These are phyloP conservation scores for Helicoverpa zea DNA, from an alignment of 1,140 invertebrate species.

Conservation along the genomic window DNA sequence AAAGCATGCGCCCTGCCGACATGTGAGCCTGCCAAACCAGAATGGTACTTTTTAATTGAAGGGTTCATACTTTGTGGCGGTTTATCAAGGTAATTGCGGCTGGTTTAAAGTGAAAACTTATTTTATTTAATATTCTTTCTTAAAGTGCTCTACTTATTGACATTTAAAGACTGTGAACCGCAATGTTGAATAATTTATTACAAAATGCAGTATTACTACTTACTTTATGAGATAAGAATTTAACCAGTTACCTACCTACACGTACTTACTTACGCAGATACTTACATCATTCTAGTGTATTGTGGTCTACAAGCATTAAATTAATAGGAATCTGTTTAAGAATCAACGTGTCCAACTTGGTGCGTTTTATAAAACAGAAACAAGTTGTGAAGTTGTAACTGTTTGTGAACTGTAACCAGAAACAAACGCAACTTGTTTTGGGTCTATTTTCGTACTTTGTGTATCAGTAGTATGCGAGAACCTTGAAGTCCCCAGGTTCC, in stretches of 20 bases:
- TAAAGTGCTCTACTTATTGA: slow-evolving; percentile 79
- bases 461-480: background rate
- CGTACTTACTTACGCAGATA: too few species aligned
- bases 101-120: slow-evolving; percentile 75
- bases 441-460: slow-evolving; percentile 1
- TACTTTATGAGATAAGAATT: slow-evolving; percentile 22
- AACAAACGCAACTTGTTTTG: background rate
- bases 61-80: slow-evolving; percentile 68
- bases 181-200: slow-evolving; percentile 40
- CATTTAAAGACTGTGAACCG: slow-evolving; percentile 58
- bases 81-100: slow-evolving; percentile 75
- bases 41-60: slow-evolving; percentile 77
- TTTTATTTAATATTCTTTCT: slow-evolving; percentile 77
- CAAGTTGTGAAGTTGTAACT: background rate
- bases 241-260: background rate
- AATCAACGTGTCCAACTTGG: too few species aligned
- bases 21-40: slow-evolving; percentile 66
- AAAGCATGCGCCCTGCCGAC: slow-evolving; percentile 50
- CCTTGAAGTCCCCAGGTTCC: slow-evolving; percentile 40
- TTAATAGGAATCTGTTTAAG: too few species aligned
- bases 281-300: too few species aligned
- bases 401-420: background rate
- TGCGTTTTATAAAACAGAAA: too few species aligned
- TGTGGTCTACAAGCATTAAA: too few species aligned
- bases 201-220: slow-evolving; percentile 28